Conservation (phyloP, 2,797 vertebrate genomes). For the Natrix natrix region DNA sequence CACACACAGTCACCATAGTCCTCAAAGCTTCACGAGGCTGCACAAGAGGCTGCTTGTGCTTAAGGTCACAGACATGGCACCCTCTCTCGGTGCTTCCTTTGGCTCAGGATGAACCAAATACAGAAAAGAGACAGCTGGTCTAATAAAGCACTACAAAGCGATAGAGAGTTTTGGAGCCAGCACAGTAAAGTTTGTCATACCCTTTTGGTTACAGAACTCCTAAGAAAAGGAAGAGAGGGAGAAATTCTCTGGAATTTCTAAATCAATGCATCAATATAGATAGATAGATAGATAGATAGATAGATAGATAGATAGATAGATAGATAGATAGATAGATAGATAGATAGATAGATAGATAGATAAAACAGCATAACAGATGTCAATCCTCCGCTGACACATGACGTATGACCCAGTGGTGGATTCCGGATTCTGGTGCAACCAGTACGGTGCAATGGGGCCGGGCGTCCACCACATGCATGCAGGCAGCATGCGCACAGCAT, state of each 20-base stretch:
- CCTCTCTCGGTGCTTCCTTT: not conserved
- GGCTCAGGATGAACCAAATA: not conserved
- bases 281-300: no score
- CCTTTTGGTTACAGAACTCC: not conserved
- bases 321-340: no score
- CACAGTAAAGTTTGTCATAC: not conserved
- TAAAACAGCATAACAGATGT: no score
- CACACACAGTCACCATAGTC: constrained; percentile 17
- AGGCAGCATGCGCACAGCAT: no score
- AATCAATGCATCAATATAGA: not conserved
- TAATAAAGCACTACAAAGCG: constrained; percentile 14
- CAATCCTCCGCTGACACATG: no score
- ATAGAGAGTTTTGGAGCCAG: not conserved
- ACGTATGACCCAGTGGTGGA: no score
- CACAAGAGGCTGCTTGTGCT: constrained; percentile 12
- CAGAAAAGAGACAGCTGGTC: constrained; percentile 20
- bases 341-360: no score
- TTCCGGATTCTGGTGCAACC: no score
- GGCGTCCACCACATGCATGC: no score
- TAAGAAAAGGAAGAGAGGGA: not conserved
- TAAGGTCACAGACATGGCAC: constrained; percentile 23
- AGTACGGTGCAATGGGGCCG: no score
- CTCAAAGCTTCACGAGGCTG: constrained; percentile 1
- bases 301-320: no score
- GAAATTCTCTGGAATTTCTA: not conserved